Conservation (phyloP, 2,888 invertebrate genomes). For the Aromia moschata region DNA sequence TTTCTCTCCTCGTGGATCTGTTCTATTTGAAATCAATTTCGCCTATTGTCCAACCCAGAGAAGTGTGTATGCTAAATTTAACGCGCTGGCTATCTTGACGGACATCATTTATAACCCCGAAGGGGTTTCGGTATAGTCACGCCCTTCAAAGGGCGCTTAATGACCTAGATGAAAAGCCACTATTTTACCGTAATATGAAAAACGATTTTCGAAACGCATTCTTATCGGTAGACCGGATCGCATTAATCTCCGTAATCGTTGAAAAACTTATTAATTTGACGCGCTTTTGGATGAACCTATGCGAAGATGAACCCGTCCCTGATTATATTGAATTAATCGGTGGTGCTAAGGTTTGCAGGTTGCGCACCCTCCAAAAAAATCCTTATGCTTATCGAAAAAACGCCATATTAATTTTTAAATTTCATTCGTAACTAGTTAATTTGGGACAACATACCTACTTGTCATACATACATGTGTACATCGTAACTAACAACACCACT, state of each 20-base stretch:
- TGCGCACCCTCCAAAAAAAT: too few relatives aligned
- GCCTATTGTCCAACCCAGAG: slow-evolving; percentile 1
- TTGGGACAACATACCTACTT: too few relatives aligned
- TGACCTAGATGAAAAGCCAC: too few relatives aligned
- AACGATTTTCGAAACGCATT: background rate
- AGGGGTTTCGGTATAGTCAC: background rate
- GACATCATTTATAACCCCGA: slow-evolving; percentile 6
- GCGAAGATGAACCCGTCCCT: background rate
- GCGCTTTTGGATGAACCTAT: background rate
- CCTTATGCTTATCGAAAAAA: too few relatives aligned
- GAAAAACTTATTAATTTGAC: background rate
- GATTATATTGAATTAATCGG: background rate
- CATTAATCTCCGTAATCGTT: background rate
- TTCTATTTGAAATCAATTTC: slow-evolving; percentile 12
- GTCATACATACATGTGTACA: too few relatives aligned
- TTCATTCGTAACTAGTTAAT: too few relatives aligned
- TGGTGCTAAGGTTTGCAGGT: too few relatives aligned
- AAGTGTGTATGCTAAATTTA: slow-evolving; percentile 15
- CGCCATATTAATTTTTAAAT: too few relatives aligned
- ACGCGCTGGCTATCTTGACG: slow-evolving; percentile 15
- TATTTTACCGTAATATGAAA: background rate
- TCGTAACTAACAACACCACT: too few relatives aligned
- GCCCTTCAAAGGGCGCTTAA: background rate
- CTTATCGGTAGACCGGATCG: background rate
- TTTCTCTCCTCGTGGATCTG: background rate